Base-by-base conservation (phyloP, 2,888 invertebrate species). In the Drepanosiphum platanoidis region DNA sequence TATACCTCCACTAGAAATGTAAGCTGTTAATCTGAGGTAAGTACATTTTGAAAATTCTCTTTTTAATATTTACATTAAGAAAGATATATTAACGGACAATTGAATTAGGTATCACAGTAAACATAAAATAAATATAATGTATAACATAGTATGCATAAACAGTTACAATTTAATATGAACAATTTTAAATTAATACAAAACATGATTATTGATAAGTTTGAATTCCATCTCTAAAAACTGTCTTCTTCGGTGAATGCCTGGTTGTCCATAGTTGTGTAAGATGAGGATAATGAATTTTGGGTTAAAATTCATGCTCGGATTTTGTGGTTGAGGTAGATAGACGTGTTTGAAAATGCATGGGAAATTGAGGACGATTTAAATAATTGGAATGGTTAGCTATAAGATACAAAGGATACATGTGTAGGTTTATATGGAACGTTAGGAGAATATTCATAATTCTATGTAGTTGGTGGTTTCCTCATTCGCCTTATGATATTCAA, bases 21-120 rank as follows among this genome's bases (percentile, higher is more conserved):
- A 70, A 68, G 80, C 80, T 66, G 70, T 80, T 42, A 80, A 68
- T 80, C 15, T 80, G 34, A 80, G 80, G 70, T 80, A 80, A 80
- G 66, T 79, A 68, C 13, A 46, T 66, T 64, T 78, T 32, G 36
- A 61, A 75, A 61, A 61, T 36, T 77, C 77, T 36, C 1, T 77
- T 77, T 77, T 18, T 27, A 61, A 13, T 61, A 22, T 78, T 64
- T 64, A 77, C 11, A 27, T 27, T 36, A 36, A 58, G 4, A 52
- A 61, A 27, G n/a, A 15, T 52, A 75, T 75, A 75, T 32, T 27
- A 75, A 36, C 15, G 27, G 15, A 8, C 27, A 71, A 71, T 34
- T 27, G 5, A 74, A 74, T 74, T 74, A 74, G 9, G 9, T 9
- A 61, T 61, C 61, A 61, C 22, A 0, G 22, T 18, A 30, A n/a